These are phyloP conservation scores for Limonius californicus DNA, from an alignment of 1,140 invertebrate species.

Conservation along the genomic window DNA sequence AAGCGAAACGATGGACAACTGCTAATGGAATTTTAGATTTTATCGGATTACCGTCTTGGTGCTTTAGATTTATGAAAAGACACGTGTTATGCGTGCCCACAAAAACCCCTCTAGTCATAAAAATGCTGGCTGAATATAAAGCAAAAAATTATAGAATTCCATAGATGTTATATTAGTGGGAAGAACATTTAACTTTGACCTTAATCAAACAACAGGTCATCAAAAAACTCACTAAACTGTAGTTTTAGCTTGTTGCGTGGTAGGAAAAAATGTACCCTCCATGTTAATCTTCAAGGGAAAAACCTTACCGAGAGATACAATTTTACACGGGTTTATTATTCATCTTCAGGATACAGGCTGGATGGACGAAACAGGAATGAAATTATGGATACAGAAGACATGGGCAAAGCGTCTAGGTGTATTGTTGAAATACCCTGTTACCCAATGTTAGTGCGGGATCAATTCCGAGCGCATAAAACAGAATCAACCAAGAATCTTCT, in stretches of 20 bases:
- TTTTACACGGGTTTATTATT: background rate
- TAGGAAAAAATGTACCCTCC: background rate
- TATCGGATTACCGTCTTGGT: background rate
- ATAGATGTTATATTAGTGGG: background rate
- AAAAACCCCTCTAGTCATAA: background rate
- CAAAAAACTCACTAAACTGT: background rate
- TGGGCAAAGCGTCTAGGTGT: background rate
- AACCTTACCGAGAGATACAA: background rate
- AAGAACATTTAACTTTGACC: background rate
- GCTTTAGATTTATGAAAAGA: background rate
- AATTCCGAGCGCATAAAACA: background rate
- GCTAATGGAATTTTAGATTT: background rate
- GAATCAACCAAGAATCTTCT: slow-evolving; percentile 6
- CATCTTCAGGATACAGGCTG: background rate
- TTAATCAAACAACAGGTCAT: background rate
- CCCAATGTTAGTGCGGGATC: background rate
- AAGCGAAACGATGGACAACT: too few species aligned
- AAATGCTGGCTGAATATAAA: background rate
- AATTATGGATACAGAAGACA: too few species aligned
- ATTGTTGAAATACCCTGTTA: background rate
- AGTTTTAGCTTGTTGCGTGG: background rate
- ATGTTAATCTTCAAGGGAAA: background rate
- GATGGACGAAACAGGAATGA: background rate
- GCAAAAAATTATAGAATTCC: background rate
- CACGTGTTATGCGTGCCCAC: background rate